Evolutionary conservation across 2,888 invertebrate genomes (phyloP).

Genomic region (Ophion ellenae): DNA sequence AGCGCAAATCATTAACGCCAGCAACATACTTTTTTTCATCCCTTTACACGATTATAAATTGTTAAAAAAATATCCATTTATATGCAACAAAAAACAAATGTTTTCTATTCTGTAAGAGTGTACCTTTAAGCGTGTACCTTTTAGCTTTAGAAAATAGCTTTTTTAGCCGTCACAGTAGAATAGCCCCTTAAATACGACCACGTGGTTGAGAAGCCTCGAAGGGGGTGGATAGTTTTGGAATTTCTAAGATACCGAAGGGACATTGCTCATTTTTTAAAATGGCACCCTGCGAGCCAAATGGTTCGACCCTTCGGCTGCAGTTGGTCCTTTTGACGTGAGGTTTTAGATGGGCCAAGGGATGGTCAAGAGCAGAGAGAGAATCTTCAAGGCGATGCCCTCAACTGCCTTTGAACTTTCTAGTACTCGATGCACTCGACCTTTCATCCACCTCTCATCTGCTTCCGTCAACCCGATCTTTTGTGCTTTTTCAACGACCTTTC

Average conservation of each 20-base stretch:
- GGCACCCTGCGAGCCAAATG: background rate
- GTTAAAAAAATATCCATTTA: too few relatives aligned
- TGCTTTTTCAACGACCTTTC: background rate
- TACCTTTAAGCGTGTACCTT: too few relatives aligned
- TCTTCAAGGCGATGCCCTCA: conserved; percentile 5
- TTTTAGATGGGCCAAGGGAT: background rate
- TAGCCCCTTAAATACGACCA: too few relatives aligned
- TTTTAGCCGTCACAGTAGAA: too few relatives aligned
- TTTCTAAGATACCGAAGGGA: background rate
- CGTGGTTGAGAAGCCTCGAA: background rate
- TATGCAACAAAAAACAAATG: too few relatives aligned
- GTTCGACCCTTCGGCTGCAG: background rate
- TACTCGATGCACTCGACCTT: conserved; percentile 36
- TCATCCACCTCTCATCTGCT: background rate
- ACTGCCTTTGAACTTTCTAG: conserved; percentile 29
- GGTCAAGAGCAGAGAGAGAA: background rate
- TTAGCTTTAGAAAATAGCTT: too few relatives aligned
- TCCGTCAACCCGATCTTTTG: conserved; percentile 2
- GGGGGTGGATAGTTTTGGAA: background rate
- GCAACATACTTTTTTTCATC: too few relatives aligned
- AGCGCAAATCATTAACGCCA: too few relatives aligned
- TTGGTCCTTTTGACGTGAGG: background rate
- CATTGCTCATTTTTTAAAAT: background rate
- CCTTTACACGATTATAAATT: too few relatives aligned
- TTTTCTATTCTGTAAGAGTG: too few relatives aligned